These are phyloP conservation scores for Nomada ferruginata DNA, from an alignment of 2,888 invertebrate species.

Conservation along the genomic window DNA sequence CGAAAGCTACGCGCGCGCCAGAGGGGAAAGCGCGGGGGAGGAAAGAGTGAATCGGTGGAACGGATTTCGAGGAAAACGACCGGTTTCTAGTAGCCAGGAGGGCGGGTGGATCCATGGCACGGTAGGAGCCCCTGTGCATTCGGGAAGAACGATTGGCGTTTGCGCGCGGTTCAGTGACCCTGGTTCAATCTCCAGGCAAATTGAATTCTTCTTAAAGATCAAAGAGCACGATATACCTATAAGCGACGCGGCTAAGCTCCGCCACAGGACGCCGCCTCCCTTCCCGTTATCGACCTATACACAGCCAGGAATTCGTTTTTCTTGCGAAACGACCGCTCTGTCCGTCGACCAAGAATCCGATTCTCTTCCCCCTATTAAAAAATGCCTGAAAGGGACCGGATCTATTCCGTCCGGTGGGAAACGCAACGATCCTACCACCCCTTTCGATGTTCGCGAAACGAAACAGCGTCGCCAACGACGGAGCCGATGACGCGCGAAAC, in stretches of 20 bases:
- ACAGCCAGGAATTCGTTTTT: constrained; percentile 53
- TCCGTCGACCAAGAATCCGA: constrained; percentile 11
- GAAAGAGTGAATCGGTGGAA: constrained; percentile 26
- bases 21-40: background rate
- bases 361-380: constrained; percentile 27
- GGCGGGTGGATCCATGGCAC: constrained; percentile 32
- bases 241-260: constrained; percentile 49
- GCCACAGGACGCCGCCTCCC: constrained; percentile 36
- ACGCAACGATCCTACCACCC: background rate
- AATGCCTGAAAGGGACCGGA: constrained; percentile 26
- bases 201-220: constrained; percentile 81
- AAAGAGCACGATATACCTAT: constrained; percentile 76
- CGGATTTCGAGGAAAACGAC: constrained; percentile 51
- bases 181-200: constrained; percentile 81
- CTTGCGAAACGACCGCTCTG: constrained; percentile 29
- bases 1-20: background rate
- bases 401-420: background rate
- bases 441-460: background rate
- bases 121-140: constrained; percentile 30
- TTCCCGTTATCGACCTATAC: constrained; percentile 53
- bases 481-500: background rate
- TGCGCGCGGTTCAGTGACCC: constrained; percentile 76
- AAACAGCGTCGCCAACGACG: background rate
- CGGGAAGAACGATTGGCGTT: constrained; percentile 57
- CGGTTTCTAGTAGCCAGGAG: constrained; percentile 19